phyloP scores from a whole-genome alignment of 2,797 vertebrate species.

The Sebastes nivosus region DNA sequence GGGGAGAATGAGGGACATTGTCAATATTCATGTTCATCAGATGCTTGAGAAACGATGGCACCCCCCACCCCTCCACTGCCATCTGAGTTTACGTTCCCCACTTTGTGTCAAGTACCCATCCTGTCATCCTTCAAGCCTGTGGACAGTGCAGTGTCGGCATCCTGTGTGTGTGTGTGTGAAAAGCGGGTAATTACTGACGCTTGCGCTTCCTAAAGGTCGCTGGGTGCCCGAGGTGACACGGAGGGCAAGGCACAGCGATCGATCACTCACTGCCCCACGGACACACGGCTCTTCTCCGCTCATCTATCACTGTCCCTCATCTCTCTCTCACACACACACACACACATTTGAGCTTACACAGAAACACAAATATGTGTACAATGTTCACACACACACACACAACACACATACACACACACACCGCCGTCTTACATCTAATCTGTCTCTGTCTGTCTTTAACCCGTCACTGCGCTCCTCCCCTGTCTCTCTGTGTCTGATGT shows the following conservation, averaged over 20 bases:
- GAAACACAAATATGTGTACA: constrained; percentile 19
- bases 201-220: constrained; percentile 77
- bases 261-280: constrained; percentile 69
- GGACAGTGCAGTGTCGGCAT: constrained; percentile 59
- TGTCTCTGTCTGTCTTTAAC: constrained; percentile 52
- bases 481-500: constrained; percentile 36
- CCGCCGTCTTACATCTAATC: constrained; percentile 36
- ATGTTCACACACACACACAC: background rate
- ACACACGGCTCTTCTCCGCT: constrained; percentile 56
- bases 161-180: constrained; percentile 13
- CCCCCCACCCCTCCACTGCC: rapidly evolving
- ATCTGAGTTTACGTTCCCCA: constrained; percentile 31
- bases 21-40: constrained; percentile 49
- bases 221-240: constrained; percentile 71
- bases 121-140: constrained; percentile 51
- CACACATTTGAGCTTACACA: constrained; percentile 1
- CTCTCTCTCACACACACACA: background rate
- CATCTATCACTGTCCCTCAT: constrained; percentile 75
- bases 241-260: constrained; percentile 73
- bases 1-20: constrained; percentile 3
- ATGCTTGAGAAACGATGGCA: constrained; percentile 12
- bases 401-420: background rate
- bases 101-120: constrained; percentile 55
- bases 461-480: constrained; percentile 28
- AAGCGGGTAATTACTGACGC: constrained; percentile 73